Evolutionary conservation across 2,113 vertebrate genomes (phyloP), one percentile per base, ranked within the genome.

Genomic region (Phrynocephalus versicolor): DNA sequence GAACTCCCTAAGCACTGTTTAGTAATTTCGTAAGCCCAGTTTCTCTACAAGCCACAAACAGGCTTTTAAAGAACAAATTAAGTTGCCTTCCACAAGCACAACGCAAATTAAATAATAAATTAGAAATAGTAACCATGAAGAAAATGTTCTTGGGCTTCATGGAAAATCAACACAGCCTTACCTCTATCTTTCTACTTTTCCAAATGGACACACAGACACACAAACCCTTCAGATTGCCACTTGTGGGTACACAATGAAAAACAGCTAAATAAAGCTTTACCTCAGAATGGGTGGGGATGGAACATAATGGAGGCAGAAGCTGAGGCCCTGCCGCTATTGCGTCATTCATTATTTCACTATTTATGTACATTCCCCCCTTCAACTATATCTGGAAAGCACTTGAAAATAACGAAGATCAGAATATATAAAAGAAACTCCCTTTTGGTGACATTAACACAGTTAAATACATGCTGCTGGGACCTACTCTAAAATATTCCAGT

Each of bases 231-330:
- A 76, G 89, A 92, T 91, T 87, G 93, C 92, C 85, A 88, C 88
- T 91, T 92, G 93, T 94, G 92, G 94, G 94, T 93, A 87, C 79
- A 88, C 82, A 87, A 88, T 94, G 91, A 94, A 96, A 96, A 97
- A 95, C 94, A 96, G 92, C 96, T 96, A 97, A 97, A 97, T 95
- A 96, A 95, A 97, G 95, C 89, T 67, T 64, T 85, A 92, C 92
- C 93, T 94, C 93, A 92, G 91, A 88, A 92, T 95, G 95, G 96
- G 95, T 95, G 93, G 96, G 94, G 94, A 94, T 95, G 95, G 95
- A 97, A 97, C 97, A 95, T 93, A 94, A 93, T 96, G 92, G 95
- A 94, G 94, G 90, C 88, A 94, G 94, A 91, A 92, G 93, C 89
- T 55, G 92, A 95, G 91, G 94, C 92, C 93, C 93, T 87, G 92